A percentile compares a stretch with the other conserved stretches of the same genome.
phyloP scores from a whole-genome alignment of 2,797 vertebrate species.

The Momotus momota region DNA sequence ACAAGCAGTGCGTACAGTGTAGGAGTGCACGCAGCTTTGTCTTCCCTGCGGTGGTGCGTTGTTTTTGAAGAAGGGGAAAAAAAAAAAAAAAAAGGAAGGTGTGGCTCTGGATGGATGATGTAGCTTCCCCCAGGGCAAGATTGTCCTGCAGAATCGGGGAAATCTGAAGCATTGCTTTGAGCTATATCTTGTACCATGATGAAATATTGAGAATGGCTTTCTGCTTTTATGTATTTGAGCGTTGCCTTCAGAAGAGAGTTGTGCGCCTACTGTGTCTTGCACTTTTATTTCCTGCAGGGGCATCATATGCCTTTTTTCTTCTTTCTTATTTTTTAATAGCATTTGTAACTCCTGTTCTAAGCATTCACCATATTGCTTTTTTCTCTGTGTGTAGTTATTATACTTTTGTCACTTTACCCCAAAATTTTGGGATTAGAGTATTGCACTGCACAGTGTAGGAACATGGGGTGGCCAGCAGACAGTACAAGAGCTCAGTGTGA shows the following conservation, averaged over 20 bases:
- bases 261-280: background rate
- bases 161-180: constrained; percentile 76
- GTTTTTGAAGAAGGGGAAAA: background rate
- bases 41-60: constrained; percentile 50
- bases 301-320: background rate
- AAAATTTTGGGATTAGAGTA: background rate
- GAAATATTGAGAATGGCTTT: constrained; percentile 50
- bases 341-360: background rate
- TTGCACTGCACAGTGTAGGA: accelerated
- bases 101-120: constrained; percentile 68
- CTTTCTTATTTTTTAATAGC: background rate
- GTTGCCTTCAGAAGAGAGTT: constrained; percentile 12
- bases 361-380: background rate
- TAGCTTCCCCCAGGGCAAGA: constrained; percentile 77
- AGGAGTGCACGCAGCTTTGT: constrained; percentile 38
- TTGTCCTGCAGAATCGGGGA: constrained; percentile 77
- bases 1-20: background rate
- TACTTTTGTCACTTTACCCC: background rate
- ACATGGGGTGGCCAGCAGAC: accelerated
- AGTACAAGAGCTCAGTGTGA: background rate
- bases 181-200: constrained; percentile 75
- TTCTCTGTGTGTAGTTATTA: background rate
- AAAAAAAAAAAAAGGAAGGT: background rate
- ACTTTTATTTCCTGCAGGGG: background rate
- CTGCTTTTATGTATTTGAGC: background rate